These are phyloP conservation scores for Apteryx mantelli DNA, from an alignment of 2,113 vertebrate species.

Conservation along the genomic window DNA sequence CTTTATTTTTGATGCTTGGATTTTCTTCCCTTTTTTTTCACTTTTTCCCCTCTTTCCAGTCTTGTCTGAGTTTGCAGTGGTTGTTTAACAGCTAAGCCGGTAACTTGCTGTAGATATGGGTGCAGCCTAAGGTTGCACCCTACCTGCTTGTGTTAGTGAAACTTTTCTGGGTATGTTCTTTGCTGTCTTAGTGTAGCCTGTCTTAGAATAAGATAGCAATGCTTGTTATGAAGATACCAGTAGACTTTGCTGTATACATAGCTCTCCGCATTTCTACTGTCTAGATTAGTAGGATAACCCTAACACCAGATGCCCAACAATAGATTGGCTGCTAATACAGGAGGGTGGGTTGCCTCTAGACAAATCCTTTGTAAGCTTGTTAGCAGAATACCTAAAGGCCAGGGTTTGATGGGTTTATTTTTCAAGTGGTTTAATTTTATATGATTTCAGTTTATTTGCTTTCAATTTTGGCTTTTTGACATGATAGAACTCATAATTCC, in stretches of 20 bases:
- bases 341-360: background rate
- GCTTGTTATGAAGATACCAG: background rate
- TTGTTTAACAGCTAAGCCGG: background rate
- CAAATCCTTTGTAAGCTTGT: conserved; percentile 57
- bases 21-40: rapidly evolving
- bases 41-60: background rate
- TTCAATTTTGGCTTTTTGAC: background rate
- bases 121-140: too few species aligned
- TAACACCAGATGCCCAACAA: conserved; percentile 18
- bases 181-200: background rate
- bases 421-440: background rate
- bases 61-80: background rate
- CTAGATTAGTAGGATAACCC: background rate
- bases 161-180: background rate
- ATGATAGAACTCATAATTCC: background rate
- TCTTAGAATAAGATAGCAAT: background rate
- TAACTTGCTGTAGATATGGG: background rate
- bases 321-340: conserved; percentile 12
- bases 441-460: background rate
- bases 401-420: background rate
- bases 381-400: conserved; percentile 12
- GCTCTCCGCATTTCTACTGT: background rate
- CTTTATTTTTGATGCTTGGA: background rate
- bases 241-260: background rate
- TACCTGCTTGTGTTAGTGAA: background rate